Evolutionary conservation across 2,797 vertebrate genomes (phyloP).

Genomic region (Petrocephalus schoutedeni): DNA sequence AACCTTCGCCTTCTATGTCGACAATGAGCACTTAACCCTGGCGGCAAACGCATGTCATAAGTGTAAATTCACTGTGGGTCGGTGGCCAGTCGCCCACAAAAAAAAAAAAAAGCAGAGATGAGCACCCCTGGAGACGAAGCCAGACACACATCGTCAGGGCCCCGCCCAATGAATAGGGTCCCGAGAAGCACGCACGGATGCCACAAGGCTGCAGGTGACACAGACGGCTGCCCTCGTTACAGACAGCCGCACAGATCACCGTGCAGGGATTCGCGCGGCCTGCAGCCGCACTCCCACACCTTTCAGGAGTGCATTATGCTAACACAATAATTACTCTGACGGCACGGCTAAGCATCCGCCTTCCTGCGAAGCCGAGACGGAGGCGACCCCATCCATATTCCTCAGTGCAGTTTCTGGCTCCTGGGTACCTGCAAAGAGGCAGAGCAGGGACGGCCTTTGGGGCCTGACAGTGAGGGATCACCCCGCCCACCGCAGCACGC

Average conservation of each 20-base stretch:
- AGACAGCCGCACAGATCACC: not conserved
- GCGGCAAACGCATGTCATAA: not conserved
- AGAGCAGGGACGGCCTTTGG: not conserved
- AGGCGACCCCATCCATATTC: not conserved
- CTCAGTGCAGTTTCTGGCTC: not conserved
- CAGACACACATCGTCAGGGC: not conserved
- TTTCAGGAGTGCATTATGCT: not conserved
- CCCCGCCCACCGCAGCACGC: not conserved
- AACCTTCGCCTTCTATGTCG: not conserved
- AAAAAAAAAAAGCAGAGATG: not conserved
- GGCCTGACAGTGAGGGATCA: slow-evolving; percentile 20
- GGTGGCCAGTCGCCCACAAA: too few species aligned
- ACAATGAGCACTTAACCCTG: not conserved
- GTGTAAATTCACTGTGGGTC: too few species aligned
- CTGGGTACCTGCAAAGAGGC: not conserved
- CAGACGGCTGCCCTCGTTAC: not conserved
- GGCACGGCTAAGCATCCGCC: not conserved
- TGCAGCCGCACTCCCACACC: not conserved
- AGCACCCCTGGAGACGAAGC: not conserved
- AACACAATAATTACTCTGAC: not conserved
- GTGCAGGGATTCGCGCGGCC: not conserved
- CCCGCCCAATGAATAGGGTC: too few species aligned
- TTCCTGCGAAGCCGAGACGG: too few species aligned
- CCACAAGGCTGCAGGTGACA: not conserved
- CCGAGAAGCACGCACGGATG: not conserved